phyloP scores from a whole-genome alignment of 2,113 vertebrate genomes.

The Halichoerus grypus region DNA sequence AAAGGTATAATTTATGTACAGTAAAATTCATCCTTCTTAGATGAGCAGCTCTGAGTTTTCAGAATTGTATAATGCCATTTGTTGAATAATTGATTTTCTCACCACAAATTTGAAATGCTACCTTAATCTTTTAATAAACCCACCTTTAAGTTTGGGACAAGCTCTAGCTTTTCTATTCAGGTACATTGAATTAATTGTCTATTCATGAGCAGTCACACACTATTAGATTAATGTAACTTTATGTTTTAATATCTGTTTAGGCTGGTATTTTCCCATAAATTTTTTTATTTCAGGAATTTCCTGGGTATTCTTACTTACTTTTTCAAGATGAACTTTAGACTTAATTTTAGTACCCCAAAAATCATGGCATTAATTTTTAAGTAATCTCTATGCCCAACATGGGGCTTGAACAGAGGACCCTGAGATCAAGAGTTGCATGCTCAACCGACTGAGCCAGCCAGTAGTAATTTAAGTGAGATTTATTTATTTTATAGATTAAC shows the following conservation, averaged over 20 bases:
- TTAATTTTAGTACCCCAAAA: not conserved
- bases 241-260: not conserved
- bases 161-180: not conserved
- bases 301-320: not conserved
- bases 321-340: not conserved
- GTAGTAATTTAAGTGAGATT: not conserved
- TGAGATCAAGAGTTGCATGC: not conserved
- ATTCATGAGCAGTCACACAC: not conserved
- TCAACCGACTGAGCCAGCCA: not conserved
- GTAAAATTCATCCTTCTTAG: not conserved
- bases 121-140: not conserved
- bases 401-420: not conserved
- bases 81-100: not conserved
- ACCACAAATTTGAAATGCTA: not conserved
- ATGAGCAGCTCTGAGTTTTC: not conserved
- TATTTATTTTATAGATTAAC: not conserved
- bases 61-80: not conserved
- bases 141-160: not conserved
- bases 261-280: not conserved
- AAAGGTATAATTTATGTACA: not conserved
- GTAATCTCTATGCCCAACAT: not conserved
- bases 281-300: not conserved
- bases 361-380: not conserved
- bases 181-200: not conserved
- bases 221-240: not conserved